These are phyloP conservation scores for Ceyx margarethae DNA, from an alignment of 2,113 vertebrate species.

Conservation along the genomic window DNA sequence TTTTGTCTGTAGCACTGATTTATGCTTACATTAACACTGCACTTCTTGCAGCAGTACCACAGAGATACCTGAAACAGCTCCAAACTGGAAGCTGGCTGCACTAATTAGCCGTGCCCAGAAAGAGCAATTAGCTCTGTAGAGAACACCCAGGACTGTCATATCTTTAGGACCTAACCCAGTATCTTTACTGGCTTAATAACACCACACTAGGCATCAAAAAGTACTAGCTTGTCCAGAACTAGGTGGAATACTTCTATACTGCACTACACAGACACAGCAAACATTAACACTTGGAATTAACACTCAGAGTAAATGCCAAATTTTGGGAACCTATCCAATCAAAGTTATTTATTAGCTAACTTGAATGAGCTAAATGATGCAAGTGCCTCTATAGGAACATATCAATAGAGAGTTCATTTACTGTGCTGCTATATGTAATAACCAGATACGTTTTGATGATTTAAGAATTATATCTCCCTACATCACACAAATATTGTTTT, in stretches of 20 bases:
- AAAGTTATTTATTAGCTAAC: background rate
- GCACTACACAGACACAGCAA: rapidly evolving
- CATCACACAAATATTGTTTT: background rate
- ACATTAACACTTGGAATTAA: background rate
- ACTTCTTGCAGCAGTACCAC: background rate
- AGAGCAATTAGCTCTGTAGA: background rate
- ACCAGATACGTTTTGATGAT: background rate
- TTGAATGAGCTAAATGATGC: background rate
- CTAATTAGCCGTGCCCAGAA: background rate
- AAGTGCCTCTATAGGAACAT: background rate
- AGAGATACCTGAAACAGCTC: background rate
- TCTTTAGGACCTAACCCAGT: background rate
- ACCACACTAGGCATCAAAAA: rapidly evolving
- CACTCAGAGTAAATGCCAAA: background rate
- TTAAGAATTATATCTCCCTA: background rate
- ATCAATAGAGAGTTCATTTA: background rate
- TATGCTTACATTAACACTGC: rapidly evolving
- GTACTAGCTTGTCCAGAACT: background rate
- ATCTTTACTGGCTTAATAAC: background rate
- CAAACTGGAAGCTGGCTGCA: background rate
- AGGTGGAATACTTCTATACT: background rate
- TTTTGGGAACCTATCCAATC: background rate
- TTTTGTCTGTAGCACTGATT: background rate
- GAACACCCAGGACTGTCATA: background rate
- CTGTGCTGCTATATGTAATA: background rate